A percentile compares a stretch with the other conserved stretches of the same genome.
Conservation (phyloP, 1,140 invertebrate species). For the Meloidogyne floridensis region DNA sequence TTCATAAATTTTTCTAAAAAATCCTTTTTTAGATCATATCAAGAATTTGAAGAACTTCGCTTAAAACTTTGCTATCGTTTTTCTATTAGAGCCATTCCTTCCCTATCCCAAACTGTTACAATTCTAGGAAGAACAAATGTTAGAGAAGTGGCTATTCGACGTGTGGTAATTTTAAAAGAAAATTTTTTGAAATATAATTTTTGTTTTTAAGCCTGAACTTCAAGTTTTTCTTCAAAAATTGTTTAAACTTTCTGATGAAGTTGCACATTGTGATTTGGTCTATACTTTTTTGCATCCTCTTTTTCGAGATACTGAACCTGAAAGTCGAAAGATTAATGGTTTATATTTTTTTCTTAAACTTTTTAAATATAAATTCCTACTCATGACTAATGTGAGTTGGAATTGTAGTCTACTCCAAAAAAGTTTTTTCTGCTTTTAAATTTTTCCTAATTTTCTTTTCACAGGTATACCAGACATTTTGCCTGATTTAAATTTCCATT, state of each 20-base stretch:
- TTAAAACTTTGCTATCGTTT: constrained; percentile 45
- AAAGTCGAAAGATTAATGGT: constrained; percentile 34
- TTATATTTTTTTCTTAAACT: too few relatives aligned
- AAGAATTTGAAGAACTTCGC: constrained; percentile 44
- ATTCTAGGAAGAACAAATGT: constrained; percentile 43
- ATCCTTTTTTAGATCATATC: constrained; percentile 29
- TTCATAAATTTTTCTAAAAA: too few relatives aligned
- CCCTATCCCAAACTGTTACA: constrained; percentile 16
- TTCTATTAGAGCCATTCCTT: constrained; percentile 38
- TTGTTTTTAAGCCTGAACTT: constrained; percentile 29
- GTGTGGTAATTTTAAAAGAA: constrained; percentile 32
- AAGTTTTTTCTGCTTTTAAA: too few relatives aligned
- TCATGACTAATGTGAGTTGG: too few relatives aligned
- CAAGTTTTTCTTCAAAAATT: constrained; percentile 44
- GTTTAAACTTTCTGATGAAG: constrained; percentile 49
- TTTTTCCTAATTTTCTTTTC: not conserved
- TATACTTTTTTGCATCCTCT: constrained; percentile 56
- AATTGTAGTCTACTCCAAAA: too few relatives aligned
- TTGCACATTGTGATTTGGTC: constrained; percentile 51
- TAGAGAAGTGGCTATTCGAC: constrained; percentile 35
- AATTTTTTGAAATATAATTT: not conserved
- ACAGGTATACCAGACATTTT: constrained; percentile 2
- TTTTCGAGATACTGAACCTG: constrained; percentile 47
- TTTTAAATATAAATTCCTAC: too few relatives aligned
- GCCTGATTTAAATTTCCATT: constrained; percentile 5